Evolutionary conservation across 2,888 invertebrate species (phyloP), one percentile per base, ranked within the genome.

Genomic region (Pedicia rivosa): DNA sequence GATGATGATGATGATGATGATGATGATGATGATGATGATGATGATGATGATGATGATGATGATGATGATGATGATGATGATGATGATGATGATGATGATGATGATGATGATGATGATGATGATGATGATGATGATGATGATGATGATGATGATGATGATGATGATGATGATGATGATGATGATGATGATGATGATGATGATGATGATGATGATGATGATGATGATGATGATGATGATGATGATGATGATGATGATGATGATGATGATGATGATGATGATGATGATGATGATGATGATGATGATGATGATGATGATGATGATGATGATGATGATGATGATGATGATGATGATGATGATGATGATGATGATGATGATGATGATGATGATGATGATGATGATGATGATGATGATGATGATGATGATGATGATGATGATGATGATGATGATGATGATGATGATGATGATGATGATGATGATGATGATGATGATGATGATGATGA

Each of bases 11-110:
- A 27, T 27, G 27, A 12, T 27, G 27, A 27, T 27, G 27, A 12
- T 27, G 27, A 27, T 27, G 27, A 12, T 27, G 27, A 27, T 27
- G 27, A 12, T 27, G 27, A 27, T 27, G 27, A 12, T 27, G 27
- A 27, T 27, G 27, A 12, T 27, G 27, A 27, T 27, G 27, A 12
- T 27, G 27, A 27, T 27, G 27, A 12, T 27, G 27, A 27, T 27
- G 27, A 12, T 27, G 27, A 27, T 27, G 27, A 12, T 27, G 27
- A 27, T 27, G 27, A 12, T 27, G 27, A 27, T 27, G 27, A 12
- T 27, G 27, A 27, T 27, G 27, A 12, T 27, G 27, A 27, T 27
- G 27, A 12, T 27, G 27, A 27, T 27, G 27, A 12, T 27, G 27
- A 27, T 27, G 27, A 12, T 27, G 27, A 27, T 27, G 27, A 12